A percentile compares a stretch with the other conserved stretches of the same genome.
Evolutionary conservation across 2,888 invertebrate species (phyloP).

Genomic region (Prosopocoilus inquinatus): DNA sequence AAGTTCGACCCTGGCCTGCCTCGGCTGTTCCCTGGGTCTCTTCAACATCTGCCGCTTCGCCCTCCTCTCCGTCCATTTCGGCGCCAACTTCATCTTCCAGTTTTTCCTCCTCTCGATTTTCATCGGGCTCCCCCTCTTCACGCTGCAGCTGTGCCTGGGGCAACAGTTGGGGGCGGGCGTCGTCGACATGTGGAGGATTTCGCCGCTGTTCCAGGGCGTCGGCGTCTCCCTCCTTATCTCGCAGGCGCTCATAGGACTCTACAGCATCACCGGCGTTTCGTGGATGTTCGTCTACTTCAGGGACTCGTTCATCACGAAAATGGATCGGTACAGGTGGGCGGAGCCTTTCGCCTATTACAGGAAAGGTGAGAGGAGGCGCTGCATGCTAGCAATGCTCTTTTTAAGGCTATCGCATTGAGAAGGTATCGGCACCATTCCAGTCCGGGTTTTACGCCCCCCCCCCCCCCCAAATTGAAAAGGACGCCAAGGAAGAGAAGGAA

Average conservation of each 20-base stretch:
- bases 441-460: too few species aligned
- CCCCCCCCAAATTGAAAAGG: too few species aligned
- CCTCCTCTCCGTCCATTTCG: constrained; percentile 82
- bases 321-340: constrained; percentile 79
- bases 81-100: constrained; percentile 85
- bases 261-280: constrained; percentile 84
- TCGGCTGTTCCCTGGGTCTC: constrained; percentile 83
- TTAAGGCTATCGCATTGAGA: too few species aligned
- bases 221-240: constrained; percentile 78
- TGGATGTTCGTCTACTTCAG: constrained; percentile 88
- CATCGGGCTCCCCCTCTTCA: constrained; percentile 71
- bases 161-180: constrained; percentile 82
- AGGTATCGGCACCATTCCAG: too few species aligned
- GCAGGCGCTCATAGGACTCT: constrained; percentile 80
- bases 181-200: constrained; percentile 91
- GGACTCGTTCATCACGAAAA: constrained; percentile 80
- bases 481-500: too few species aligned
- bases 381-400: too few species aligned
- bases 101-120: constrained; percentile 79
- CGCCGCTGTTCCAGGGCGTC: constrained; percentile 87
- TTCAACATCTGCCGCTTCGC: constrained; percentile 88
- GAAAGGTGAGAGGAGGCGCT: constrained; percentile 54
- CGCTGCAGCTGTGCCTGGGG: constrained; percentile 81
- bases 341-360: constrained; percentile 69
- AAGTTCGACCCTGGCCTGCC: constrained; percentile 77